Conservation (phyloP, 2,888 invertebrate genomes). For the Volucella inflata region DNA sequence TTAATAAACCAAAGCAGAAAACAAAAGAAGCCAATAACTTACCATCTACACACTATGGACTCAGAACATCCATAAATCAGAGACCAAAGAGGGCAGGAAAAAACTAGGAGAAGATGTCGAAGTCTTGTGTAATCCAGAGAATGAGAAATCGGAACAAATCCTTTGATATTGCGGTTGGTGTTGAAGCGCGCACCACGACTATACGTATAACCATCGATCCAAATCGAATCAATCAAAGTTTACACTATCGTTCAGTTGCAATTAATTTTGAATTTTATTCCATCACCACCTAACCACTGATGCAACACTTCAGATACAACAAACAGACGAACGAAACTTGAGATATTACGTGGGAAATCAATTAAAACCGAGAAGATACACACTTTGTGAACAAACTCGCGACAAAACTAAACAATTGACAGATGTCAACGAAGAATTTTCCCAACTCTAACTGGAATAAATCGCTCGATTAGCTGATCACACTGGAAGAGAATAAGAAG, state of each 20-base stretch:
- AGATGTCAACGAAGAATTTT: no score
- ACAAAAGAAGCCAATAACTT: slow-evolving; percentile 59
- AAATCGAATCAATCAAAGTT: slow-evolving; percentile 69
- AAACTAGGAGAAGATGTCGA: slow-evolving; percentile 22
- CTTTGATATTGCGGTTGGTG: slow-evolving; percentile 59
- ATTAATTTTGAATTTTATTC: slow-evolving; percentile 46
- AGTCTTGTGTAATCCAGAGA: slow-evolving; percentile 37
- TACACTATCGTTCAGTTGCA: slow-evolving; percentile 61
- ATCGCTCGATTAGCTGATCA: no score
- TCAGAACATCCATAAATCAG: slow-evolving; percentile 40
- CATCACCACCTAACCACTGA: background rate
- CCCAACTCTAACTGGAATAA: no score
- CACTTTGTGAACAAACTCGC: no score
- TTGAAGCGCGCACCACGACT: slow-evolving; percentile 16
- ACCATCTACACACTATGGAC: slow-evolving; percentile 59
- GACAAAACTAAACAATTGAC: no score
- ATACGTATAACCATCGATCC: slow-evolving; percentile 49
- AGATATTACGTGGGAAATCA: slow-evolving; percentile 11
- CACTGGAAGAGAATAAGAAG: no score
- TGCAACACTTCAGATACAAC: slow-evolving; percentile 14
- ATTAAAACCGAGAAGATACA: no score
- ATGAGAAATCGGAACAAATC: slow-evolving; percentile 44
- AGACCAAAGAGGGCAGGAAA: background rate
- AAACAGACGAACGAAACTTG: background rate
- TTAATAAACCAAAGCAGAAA: slow-evolving; percentile 33